These are phyloP conservation scores for Acanthisitta chloris DNA, from an alignment of 2,113 vertebrate genomes.

Conservation along the genomic window DNA sequence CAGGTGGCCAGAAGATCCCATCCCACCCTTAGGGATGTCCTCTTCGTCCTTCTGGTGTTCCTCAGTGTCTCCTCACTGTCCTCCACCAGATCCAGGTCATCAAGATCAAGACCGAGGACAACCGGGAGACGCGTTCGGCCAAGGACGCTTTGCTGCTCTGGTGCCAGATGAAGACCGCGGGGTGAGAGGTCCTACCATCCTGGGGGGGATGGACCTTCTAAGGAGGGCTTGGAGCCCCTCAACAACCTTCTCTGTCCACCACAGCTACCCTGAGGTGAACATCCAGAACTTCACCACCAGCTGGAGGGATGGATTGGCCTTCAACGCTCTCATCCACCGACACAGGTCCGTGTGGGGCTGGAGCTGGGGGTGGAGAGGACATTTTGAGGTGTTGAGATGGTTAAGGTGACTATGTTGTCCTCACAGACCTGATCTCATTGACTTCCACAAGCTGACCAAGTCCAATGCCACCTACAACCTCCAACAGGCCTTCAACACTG, in stretches of 20 bases:
- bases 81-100: constrained; percentile 89
- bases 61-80: neutral
- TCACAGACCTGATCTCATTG: constrained; percentile 87
- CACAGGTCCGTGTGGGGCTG: constrained; percentile 77
- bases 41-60: no score
- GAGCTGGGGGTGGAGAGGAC: neutral
- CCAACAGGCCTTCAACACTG: constrained; percentile 90
- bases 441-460: constrained; percentile 90
- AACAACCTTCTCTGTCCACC: no score
- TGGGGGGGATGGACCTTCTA: no score
- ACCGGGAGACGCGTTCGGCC: constrained; percentile 91
- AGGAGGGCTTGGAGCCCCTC: no score
- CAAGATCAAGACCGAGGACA: constrained; percentile 93
- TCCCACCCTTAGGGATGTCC: neutral
- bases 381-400: no score
- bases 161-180: constrained; percentile 97
- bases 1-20: constrained; percentile 72
- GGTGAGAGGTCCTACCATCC: no score
- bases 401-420: neutral
- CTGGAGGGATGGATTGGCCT: constrained; percentile 93
- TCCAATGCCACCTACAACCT: constrained; percentile 94
- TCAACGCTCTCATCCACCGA: constrained; percentile 93
- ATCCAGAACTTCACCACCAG: constrained; percentile 97
- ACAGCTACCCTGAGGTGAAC: constrained; percentile 91
- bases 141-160: constrained; percentile 94